Base-by-base conservation (phyloP, 1,140 invertebrate species). In the Ceratoteleas bidentatus region DNA sequence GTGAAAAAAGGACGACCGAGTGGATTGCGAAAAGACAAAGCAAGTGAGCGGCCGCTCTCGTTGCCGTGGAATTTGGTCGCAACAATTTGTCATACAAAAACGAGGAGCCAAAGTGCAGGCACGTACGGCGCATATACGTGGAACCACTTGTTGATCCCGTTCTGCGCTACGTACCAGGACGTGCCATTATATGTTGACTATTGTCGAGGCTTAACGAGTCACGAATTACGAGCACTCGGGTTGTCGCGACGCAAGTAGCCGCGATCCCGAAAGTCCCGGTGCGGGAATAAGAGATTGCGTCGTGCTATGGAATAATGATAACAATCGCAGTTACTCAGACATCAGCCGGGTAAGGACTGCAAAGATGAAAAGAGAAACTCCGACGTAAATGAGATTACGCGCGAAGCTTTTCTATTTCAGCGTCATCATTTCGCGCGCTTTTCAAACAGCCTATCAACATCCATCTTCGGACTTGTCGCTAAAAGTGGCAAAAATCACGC, bases 131-230 rank as follows among this genome's bases (percentile, higher is more conserved):
- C 64, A 56, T 45, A 50, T 68, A 72, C 65, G 61, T 72, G 68
- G 66, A 62, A 69, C 66, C 79, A 82, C 79, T 81, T 76, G 79
- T 76, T 81, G 72, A 81, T 81, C 79, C 61, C 72, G 79, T 81
- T 81, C 60, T 64, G 62, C 49, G 47, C 76, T 60, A 61, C 72
- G 79, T 72, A 74, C 45, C 70, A 74, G 70, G 66, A 70, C 68
- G 73, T 70, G 73, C 58, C 79, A 72, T 82, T 82, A 82, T 82
- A 77, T 82, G 73, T 77, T 82, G 79, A 73, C 79, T 82, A 82
- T 82, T 82, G 80, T 82, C 73, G 68, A 4, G 65, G 78, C 73
- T 82, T 82, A 82, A 82, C 80, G 80, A 82, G 80, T 76, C 56
- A 82, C 80, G 68, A 82, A 82, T 77, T 82, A 77, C 73, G 80